A percentile compares a stretch with the other conserved stretches of the same genome.
phyloP scores from a whole-genome alignment of 2,888 invertebrate genomes.

The Mythimna loreyi region DNA sequence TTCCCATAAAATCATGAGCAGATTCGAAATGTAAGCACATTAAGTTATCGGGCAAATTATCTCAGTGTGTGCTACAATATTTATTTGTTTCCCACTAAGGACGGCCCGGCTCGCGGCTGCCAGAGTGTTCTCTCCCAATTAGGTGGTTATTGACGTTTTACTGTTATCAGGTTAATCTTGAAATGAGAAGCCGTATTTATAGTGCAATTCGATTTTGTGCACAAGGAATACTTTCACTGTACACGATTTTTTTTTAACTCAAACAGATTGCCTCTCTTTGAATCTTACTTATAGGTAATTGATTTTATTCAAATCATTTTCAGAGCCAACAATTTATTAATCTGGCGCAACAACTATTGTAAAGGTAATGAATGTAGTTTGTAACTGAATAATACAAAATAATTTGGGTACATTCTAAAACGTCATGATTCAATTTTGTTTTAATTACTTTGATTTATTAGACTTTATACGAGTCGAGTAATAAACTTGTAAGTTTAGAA shows the following conservation, averaged over 20 bases:
- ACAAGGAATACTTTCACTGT: slow-evolving; percentile 49
- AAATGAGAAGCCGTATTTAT: slow-evolving; percentile 82
- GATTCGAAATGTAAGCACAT: slow-evolving; percentile 90
- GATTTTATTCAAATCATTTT: slow-evolving; percentile 11
- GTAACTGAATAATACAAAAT: slow-evolving; percentile 4
- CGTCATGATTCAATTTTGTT: slow-evolving; percentile 19
- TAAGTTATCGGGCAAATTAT: slow-evolving; percentile 89
- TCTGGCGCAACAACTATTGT: neutral
- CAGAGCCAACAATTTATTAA: neutral
- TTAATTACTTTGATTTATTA: slow-evolving; percentile 51
- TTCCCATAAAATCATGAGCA: slow-evolving; percentile 90
- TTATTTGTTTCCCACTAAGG: slow-evolving; percentile 89
- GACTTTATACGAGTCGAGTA: slow-evolving; percentile 32
- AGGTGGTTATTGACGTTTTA: slow-evolving; percentile 91
- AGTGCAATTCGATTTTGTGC: slow-evolving; percentile 69
- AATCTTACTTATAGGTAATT: neutral
- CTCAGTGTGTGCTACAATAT: slow-evolving; percentile 89
- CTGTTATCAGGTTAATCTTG: slow-evolving; percentile 88
- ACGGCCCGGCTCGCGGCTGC: slow-evolving; percentile 80
- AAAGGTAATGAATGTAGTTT: neutral
- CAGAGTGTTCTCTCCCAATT: slow-evolving; percentile 89
- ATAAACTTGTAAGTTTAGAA: slow-evolving; percentile 56
- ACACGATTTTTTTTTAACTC: neutral
- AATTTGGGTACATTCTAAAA: slow-evolving; percentile 9
- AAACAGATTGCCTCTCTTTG: neutral